Evolutionary conservation across 2,797 vertebrate species (phyloP), one percentile per base, ranked within the genome.

Genomic region (Hipposideros larvatus): DNA sequence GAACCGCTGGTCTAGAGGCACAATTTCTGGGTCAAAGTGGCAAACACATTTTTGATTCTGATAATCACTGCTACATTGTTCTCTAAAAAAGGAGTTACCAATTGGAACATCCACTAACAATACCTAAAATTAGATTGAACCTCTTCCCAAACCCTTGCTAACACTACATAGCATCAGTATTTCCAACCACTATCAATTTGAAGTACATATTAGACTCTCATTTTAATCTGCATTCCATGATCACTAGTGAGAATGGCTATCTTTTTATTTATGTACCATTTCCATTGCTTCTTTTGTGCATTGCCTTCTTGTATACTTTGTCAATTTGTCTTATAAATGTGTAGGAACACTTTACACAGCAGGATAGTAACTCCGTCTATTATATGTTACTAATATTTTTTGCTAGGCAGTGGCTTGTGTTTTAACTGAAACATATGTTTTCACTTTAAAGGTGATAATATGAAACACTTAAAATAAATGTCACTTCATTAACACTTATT

Each of bases 361-460:
- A 78, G 34, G 63, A 21, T 41, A 73, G 26, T 59, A 90, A 51
- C 9, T 4, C 21, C 85, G 80, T 57, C 59, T 85, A 57, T 48
- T 51, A 1, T n/a, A 28, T 51, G 26, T 55, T 65, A 37, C 26
- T 46, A 59, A 43, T 53, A 59, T 26, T 48, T 79, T 84, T 88
- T 48, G 24, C 6, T 46, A 93, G 19, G 28, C 51, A 6, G 37
- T 53, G 1, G 53, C 13, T 59, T 91, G 10, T 53, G 24, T 85
- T 91, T 90, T 92, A 88, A 74, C 57, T 79, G 70, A 90, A 7
- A 74, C 53, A 4, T 88, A 57, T 63, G 34, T 61, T 89, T 89
- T 55, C 75, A 93, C 53, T 94, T 82, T 78, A 87, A 90, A 90
- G 24, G 24, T 48, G 26, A 68, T 34, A 34, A 51, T 9, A 63